These are phyloP conservation scores for Isoperla grammatica DNA, from an alignment of 2,888 invertebrate species.

Conservation along the genomic window DNA sequence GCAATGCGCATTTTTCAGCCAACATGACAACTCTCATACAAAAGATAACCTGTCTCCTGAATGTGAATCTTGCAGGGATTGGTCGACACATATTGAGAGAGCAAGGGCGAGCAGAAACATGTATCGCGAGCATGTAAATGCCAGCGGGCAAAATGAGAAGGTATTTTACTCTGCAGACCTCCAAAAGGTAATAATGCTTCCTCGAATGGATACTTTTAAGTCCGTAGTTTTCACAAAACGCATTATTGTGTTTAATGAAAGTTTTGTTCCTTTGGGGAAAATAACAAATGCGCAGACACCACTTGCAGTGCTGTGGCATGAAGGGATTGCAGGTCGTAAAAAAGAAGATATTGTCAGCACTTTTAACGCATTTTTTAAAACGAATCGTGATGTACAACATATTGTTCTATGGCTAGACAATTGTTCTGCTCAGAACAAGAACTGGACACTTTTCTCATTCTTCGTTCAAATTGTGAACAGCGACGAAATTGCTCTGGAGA, in stretches of 20 bases:
- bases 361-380: constrained; percentile 7
- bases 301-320: constrained; percentile 18
- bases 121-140: no score
- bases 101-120: no score
- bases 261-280: constrained; percentile 8
- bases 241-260: constrained; percentile 3
- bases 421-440: constrained; percentile 22
- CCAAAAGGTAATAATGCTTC: constrained; percentile 14
- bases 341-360: constrained; percentile 16
- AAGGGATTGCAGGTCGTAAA: constrained; percentile 2
- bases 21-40: no score
- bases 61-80: no score
- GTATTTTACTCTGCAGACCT: constrained; percentile 15
- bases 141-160: background rate
- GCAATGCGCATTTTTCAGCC: no score
- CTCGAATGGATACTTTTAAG: constrained; percentile 6
- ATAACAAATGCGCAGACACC: background rate
- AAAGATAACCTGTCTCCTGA: no score
- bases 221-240: constrained; percentile 5
- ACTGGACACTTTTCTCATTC: constrained; percentile 6
- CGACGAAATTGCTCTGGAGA: no score
- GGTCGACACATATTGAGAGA: no score
- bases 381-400: constrained; percentile 1
- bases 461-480: no score
- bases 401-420: constrained; percentile 20